Evolutionary conservation across 2,888 invertebrate genomes (phyloP).

Genomic region (Diplolepis rosae): DNA sequence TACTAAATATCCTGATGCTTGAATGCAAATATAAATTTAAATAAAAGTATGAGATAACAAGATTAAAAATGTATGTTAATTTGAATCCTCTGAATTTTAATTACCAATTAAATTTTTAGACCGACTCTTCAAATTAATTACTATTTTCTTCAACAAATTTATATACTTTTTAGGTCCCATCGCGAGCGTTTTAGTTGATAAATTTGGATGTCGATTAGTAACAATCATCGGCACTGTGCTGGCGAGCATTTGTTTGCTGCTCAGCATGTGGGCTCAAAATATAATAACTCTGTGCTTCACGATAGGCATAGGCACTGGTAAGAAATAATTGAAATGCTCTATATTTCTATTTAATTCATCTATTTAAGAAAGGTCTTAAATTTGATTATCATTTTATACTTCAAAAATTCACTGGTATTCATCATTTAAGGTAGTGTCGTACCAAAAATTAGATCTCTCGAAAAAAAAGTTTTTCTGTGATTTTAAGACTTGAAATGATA

Average conservation of each 20-base stretch:
- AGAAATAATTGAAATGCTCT: too few relatives aligned
- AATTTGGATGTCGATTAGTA: constrained; percentile 93
- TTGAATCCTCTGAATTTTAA: too few relatives aligned
- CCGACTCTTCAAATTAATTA: not conserved
- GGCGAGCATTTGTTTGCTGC: constrained; percentile 84
- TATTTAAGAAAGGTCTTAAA: too few relatives aligned
- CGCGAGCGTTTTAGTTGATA: constrained; percentile 95
- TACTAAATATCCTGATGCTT: not conserved
- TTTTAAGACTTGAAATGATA: too few relatives aligned
- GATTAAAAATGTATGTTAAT: too few relatives aligned
- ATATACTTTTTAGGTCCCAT: constrained; percentile 88
- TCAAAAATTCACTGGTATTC: too few relatives aligned
- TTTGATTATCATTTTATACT: too few relatives aligned
- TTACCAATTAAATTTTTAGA: too few relatives aligned
- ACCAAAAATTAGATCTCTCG: too few relatives aligned
- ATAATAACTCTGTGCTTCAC: constrained; percentile 90
- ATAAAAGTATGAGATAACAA: not conserved
- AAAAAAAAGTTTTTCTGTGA: too few relatives aligned
- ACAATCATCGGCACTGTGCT: constrained; percentile 92
- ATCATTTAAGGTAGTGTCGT: too few relatives aligned
- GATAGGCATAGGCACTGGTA: constrained; percentile 93
- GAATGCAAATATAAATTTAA: not conserved
- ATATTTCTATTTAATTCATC: too few relatives aligned
- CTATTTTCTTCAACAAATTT: not conserved
- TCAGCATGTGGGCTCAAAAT: constrained; percentile 88